Evolutionary conservation across 2,113 vertebrate genomes (phyloP).

Genomic region (Gavialis gangeticus): DNA sequence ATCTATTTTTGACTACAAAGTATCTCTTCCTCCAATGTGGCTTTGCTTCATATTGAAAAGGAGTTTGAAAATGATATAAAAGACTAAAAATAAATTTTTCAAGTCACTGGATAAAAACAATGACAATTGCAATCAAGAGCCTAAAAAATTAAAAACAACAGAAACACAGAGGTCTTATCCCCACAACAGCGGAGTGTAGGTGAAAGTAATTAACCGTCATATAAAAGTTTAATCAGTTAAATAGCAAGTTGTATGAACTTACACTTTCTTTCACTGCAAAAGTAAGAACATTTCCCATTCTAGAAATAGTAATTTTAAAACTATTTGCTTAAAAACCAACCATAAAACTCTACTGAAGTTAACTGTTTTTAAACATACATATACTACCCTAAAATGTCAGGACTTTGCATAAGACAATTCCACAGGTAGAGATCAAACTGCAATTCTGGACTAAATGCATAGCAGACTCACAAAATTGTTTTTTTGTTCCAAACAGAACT

Average conservation of each 20-base stretch:
- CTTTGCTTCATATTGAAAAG: neutral
- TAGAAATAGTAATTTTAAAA: neutral
- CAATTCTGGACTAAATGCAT: neutral
- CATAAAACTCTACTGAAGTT: neutral
- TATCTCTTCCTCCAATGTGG: neutral
- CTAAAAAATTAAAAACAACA: neutral
- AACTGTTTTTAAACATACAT: neutral
- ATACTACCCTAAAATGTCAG: constrained; percentile 16
- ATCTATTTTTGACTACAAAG: neutral
- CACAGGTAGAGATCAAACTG: constrained; percentile 47
- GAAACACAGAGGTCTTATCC: neutral
- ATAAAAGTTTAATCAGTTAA: neutral
- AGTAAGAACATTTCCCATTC: neutral
- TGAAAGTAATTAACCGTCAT: neutral
- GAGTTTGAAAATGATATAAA: neutral
- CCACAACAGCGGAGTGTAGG: neutral
- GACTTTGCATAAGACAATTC: constrained; percentile 53
- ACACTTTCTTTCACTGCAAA: neutral
- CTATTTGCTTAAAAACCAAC: neutral
- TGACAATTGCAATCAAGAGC: neutral
- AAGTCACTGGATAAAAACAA: neutral
- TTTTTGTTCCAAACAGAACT: neutral
- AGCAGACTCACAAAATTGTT: neutral
- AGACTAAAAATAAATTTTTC: too few relatives aligned
- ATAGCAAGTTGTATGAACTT: neutral